Evolutionary conservation across 2,797 vertebrate species (phyloP).

Genomic region (Ataeniobius toweri): DNA sequence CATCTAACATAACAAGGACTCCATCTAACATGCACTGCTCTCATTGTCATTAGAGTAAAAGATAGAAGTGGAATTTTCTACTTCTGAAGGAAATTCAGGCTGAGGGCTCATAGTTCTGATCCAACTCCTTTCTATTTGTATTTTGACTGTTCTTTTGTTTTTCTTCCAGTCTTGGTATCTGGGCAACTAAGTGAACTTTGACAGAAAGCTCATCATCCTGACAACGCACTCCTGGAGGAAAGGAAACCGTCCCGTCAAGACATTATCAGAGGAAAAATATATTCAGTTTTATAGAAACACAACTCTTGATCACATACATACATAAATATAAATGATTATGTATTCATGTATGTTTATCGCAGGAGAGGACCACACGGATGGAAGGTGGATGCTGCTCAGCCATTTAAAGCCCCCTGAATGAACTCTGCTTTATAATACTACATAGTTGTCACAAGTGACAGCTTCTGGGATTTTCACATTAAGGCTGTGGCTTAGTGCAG

Average conservation of each 20-base stretch:
- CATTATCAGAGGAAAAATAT: constrained; percentile 68
- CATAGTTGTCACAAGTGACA: constrained; percentile 37
- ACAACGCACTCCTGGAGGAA: constrained; percentile 52
- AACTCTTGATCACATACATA: constrained; percentile 34
- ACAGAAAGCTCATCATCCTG: constrained; percentile 38
- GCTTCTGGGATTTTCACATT: constrained; percentile 35
- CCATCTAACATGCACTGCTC: no score
- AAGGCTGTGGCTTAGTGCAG: constrained; percentile 27
- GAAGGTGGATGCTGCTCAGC: constrained; percentile 46
- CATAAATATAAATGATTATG: constrained; percentile 47
- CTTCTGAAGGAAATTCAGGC: background rate
- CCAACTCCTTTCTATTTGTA: background rate
- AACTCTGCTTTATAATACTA: constrained; percentile 42
- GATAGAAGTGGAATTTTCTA: background rate
- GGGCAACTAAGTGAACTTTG: constrained; percentile 83
- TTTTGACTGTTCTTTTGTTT: constrained; percentile 27
- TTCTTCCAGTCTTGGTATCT: constrained; percentile 95
- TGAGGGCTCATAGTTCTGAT: background rate
- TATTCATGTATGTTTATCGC: constrained; percentile 69
- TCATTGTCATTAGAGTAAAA: no score
- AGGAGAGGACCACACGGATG: constrained; percentile 57
- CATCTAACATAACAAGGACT: no score
- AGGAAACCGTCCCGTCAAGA: constrained; percentile 58
- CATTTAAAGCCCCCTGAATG: constrained; percentile 40
- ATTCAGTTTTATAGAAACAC: constrained; percentile 46